These are phyloP conservation scores for Pygoscelis adeliae DNA, from an alignment of 2,113 vertebrate species.

Conservation along the genomic window DNA sequence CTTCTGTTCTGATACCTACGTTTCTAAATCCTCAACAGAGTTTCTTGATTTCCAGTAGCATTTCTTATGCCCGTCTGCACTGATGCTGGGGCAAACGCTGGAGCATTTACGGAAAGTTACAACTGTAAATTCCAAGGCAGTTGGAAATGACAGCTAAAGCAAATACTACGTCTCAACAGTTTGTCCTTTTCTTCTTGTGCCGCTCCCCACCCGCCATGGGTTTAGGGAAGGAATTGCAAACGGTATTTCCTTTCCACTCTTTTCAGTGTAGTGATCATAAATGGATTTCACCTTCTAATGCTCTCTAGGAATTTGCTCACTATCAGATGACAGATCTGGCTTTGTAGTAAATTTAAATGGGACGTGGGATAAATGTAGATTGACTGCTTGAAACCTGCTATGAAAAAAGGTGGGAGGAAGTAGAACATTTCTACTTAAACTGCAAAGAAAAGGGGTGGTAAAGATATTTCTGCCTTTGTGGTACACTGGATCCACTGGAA, in stretches of 20 bases:
- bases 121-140: not conserved
- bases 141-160: not conserved
- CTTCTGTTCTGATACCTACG: not conserved
- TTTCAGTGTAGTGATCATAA: not conserved
- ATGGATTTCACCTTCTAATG: not conserved
- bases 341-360: not conserved
- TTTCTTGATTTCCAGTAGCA: not conserved
- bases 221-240: not conserved
- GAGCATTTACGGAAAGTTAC: not conserved
- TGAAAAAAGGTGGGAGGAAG: not conserved
- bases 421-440: not conserved
- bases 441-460: not conserved
- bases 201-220: rapidly evolving
- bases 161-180: not conserved
- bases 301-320: constrained; percentile 7
- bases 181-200: not conserved
- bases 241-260: not conserved
- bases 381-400: not conserved
- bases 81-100: not conserved
- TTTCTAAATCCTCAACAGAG: not conserved
- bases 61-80: not conserved
- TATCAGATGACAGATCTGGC: not conserved
- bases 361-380: not conserved
- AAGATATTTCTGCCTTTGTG: not conserved
- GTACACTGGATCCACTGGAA: not conserved